Conservation (phyloP, 2,888 invertebrate genomes). For the Molorchus minor region DNA sequence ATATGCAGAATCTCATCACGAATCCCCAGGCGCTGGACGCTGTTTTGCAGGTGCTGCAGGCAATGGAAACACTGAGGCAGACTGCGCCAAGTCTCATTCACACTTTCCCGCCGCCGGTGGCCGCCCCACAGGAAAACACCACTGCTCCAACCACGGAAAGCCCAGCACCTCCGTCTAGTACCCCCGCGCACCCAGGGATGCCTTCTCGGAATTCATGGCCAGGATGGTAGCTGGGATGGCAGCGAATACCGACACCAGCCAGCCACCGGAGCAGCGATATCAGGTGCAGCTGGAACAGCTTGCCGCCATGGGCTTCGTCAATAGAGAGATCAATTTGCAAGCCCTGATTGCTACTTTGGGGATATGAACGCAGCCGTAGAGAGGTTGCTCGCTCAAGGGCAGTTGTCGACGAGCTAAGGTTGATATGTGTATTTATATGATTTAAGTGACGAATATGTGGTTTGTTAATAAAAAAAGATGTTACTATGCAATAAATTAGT, state of each 20-base stretch:
- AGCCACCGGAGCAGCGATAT: conserved; percentile 94
- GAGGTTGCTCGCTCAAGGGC: conserved; percentile 73
- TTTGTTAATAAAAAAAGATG: no score
- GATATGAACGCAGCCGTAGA: conserved; percentile 99
- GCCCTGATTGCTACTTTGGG: conserved; percentile 96
- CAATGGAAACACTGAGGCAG: conserved; percentile 86
- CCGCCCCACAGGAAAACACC: not conserved
- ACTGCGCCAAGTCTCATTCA: conserved; percentile 85
- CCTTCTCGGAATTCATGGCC: conserved; percentile 77
- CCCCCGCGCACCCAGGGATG: conserved; percentile 54
- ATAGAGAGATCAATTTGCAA: conserved; percentile 97
- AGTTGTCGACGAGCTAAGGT: conserved; percentile 53
- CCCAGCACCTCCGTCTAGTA: conserved; percentile 53
- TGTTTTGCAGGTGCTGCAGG: conserved; percentile 93
- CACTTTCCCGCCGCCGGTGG: conserved; percentile 62
- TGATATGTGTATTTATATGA: not conserved
- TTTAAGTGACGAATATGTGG: no score
- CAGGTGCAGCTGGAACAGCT: conserved; percentile 94
- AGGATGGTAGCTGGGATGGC: conserved; percentile 78
- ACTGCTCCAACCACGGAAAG: conserved; percentile 50
- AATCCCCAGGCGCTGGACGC: conserved; percentile 96
- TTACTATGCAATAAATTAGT: no score
- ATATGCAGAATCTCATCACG: conserved; percentile 84
- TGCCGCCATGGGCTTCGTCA: conserved; percentile 95
- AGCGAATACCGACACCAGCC: conserved; percentile 55